Base-by-base conservation (phyloP, 2,113 vertebrate genomes). In the Varanus komodoensis region DNA sequence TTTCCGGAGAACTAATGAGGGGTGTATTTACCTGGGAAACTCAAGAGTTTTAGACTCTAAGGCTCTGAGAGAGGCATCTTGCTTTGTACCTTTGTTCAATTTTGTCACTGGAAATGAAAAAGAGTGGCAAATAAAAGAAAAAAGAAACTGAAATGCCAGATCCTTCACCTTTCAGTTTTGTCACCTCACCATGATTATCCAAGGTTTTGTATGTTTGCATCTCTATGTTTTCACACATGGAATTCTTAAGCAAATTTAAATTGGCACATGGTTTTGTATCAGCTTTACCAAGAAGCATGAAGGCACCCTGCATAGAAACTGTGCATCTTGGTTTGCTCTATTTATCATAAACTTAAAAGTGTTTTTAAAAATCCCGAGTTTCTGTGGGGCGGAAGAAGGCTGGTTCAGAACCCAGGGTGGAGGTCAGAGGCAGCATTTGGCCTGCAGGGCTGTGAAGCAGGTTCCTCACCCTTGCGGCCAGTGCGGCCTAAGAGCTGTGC, bases 1-100 rank as follows among this genome's bases (percentile, higher is more conserved):
- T 74, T 44, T 89, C 50, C 25, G 54, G 52, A 48, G 14, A 74
- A 83, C 82, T 89, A 83, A 61, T 83, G 87, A 87, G 73, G 52
- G 7, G 17, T 71, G 8, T n/a, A 14, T 82, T 23, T 67, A 67
- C 23, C 25, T 79, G 61, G 25, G 8, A 87, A 80, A 50, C 29
- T 50, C 54, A n/a, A 3, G 38, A 50, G 11, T 15, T 75, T 64
- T 87, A 12, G 77, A 86, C 50, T 57, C 23, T 54, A 34, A 73
- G 50, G 29, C 21, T 50, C 54, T 54, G 21, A 44, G 38, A 44
- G 38, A 44, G 12, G 27, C 19, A 8, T 54, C 5, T 67, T 38
- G 27, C 67, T 14, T 82, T 17, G 38, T 17, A 6, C 11, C 69
- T 81, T 27, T 17, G 15, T 82, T 54, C 64, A 17, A 83, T 89